Percentiles rank a stretch among this genome's conserved stretches.
These are phyloP conservation scores for Siphlonurus alternatus DNA, from an alignment of 2,888 invertebrate genomes.

Conservation along the genomic window DNA sequence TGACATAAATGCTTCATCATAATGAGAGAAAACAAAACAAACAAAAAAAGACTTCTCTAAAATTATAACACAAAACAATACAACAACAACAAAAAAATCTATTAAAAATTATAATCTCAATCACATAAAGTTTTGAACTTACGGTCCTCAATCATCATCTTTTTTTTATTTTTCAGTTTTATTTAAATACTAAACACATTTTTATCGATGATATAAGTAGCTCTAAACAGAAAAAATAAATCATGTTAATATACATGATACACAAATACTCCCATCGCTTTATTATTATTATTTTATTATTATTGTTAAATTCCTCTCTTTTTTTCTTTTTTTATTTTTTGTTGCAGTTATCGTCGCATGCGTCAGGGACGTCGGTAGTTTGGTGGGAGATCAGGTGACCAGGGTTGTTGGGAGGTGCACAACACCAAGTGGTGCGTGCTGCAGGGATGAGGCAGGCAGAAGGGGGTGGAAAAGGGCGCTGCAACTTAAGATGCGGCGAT, in stretches of 20 bases:
- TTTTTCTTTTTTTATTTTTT: background rate
- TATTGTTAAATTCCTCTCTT: background rate
- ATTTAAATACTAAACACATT: background rate
- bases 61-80: no score
- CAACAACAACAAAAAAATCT: no score
- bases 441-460: background rate
- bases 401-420: background rate
- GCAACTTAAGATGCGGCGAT: background rate
- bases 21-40: no score
- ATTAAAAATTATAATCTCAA: no score
- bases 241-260: background rate
- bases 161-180: background rate
- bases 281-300: no score
- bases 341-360: background rate
- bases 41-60: no score
- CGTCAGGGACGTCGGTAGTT: background rate
- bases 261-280: background rate
- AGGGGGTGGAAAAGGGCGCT: background rate
- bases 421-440: background rate
- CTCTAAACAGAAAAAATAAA: background rate
- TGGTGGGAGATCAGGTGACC: background rate
- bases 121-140: background rate
- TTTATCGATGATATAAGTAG: background rate
- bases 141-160: background rate
- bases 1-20: no score